phyloP scores from a whole-genome alignment of 2,888 invertebrate genomes.

The Sturmia bella region DNA sequence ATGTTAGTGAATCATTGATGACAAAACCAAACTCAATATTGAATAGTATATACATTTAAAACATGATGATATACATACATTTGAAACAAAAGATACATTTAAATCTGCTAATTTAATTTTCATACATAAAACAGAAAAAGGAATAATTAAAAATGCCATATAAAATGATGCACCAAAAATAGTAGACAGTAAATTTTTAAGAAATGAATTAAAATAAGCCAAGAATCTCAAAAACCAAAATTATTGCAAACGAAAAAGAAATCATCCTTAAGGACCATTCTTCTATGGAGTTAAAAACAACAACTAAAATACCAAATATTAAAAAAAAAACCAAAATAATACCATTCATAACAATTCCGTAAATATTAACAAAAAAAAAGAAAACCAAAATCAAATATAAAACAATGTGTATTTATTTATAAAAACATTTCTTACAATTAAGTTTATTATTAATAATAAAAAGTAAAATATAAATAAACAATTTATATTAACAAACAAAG shows the following conservation, averaged over 20 bases:
- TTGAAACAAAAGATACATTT: conserved; percentile 27
- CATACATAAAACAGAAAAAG: conserved; percentile 27
- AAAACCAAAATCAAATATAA: conserved; percentile 66
- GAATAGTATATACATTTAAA: no score
- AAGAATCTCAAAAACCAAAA: conserved; percentile 63
- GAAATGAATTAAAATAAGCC: conserved; percentile 55
- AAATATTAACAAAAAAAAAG: conserved; percentile 58
- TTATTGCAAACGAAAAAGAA: conserved; percentile 51
- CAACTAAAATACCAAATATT: conserved; percentile 55
- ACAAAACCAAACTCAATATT: conserved; percentile 50
- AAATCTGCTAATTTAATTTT: conserved; percentile 58
- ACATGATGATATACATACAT: conserved; percentile 25
- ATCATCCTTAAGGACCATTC: conserved; percentile 70
- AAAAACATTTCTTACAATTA: conserved; percentile 71
- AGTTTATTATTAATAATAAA: conserved; percentile 65
- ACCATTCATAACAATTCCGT: conserved; percentile 56
- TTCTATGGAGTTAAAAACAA: conserved; percentile 66
- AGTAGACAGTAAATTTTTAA: conserved; percentile 67
- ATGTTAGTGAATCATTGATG: conserved; percentile 66
- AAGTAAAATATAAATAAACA: conserved; percentile 42
- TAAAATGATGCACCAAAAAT: conserved; percentile 68
- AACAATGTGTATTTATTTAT: conserved; percentile 66
- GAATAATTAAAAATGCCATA: conserved; percentile 66
- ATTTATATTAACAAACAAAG: conserved; percentile 61
- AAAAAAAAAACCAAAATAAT: conserved; percentile 33